Percentiles rank a stretch among this genome's conserved stretches.
phyloP scores from a whole-genome alignment of 2,797 vertebrate species.

The Lindbergichthys nudifrons region DNA sequence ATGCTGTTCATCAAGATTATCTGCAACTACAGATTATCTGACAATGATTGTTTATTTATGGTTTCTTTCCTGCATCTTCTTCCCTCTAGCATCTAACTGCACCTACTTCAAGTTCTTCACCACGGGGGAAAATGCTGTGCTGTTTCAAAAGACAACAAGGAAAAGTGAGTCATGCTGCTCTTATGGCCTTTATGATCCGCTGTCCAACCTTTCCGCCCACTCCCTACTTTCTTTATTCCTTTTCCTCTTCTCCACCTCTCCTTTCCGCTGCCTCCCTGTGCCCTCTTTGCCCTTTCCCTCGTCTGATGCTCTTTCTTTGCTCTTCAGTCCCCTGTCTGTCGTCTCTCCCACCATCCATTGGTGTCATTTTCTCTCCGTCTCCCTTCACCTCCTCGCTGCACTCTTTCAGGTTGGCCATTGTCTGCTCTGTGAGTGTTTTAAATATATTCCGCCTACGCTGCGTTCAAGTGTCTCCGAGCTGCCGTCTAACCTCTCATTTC shows the following conservation, averaged over 20 bases:
- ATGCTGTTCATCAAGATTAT: conserved; percentile 26
- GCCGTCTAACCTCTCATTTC: conserved; percentile 64
- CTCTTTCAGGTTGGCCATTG: conserved; percentile 54
- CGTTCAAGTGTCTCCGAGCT: conserved; percentile 62
- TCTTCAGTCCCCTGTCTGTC: neutral
- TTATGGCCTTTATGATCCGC: conserved; percentile 19
- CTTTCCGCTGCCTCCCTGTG: neutral
- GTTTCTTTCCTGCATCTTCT: neutral
- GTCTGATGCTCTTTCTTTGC: neutral
- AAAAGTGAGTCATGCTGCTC: conserved; percentile 84
- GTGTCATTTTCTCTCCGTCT: neutral
- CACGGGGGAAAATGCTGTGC: conserved; percentile 86
- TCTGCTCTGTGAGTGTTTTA: conserved; percentile 58
- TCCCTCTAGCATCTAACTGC: conserved; percentile 87
- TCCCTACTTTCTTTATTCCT: conserved; percentile 25
- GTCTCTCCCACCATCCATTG: conserved; percentile 1
- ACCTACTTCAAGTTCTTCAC: conserved; percentile 94
- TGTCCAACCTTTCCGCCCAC: conserved; percentile 44
- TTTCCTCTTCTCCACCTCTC: neutral
- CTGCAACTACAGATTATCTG: conserved; percentile 9
- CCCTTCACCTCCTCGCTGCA: conserved; percentile 42
- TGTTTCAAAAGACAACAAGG: conserved; percentile 89
- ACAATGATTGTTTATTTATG: conserved; percentile 9
- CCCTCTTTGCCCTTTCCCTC: neutral
- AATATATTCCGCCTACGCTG: conserved; percentile 72